Conservation (phyloP, 2,888 invertebrate genomes). For the Sphaerophoria taeniata region DNA sequence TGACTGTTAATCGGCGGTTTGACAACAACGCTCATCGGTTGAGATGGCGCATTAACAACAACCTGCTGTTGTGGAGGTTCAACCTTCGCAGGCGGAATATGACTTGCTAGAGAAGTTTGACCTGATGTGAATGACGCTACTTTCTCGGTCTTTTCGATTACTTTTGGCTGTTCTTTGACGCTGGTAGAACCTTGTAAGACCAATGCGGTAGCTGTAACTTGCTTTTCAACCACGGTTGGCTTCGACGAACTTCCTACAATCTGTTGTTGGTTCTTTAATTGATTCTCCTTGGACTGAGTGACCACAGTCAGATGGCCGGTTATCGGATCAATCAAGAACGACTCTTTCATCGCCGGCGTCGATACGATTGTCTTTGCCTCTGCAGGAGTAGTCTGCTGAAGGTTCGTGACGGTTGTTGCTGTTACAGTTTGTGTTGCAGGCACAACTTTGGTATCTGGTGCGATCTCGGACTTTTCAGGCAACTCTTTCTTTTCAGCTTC, state of each 20-base stretch:
- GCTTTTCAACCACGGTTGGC: slow-evolving; percentile 18
- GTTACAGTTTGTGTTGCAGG: slow-evolving; percentile 16
- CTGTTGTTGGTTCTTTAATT: slow-evolving; percentile 85
- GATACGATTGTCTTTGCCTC: slow-evolving; percentile 42
- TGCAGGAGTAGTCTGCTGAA: slow-evolving; percentile 32
- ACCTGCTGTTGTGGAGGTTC: slow-evolving; percentile 66
- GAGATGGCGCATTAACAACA: slow-evolving; percentile 70
- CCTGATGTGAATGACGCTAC: slow-evolving; percentile 49
- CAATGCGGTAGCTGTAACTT: slow-evolving; percentile 72
- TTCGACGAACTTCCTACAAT: slow-evolving; percentile 68
- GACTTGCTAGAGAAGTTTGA: slow-evolving; percentile 58
- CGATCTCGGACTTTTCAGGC: slow-evolving; percentile 76
- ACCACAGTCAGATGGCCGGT: slow-evolving; percentile 88
- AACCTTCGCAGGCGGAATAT: slow-evolving; percentile 45
- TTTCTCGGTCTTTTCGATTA: slow-evolving; percentile 75
- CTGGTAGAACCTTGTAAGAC: slow-evolving; percentile 67
- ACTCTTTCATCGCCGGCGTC: slow-evolving; percentile 83
- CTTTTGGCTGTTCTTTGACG: slow-evolving; percentile 76
- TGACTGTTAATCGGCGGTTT: slow-evolving; percentile 75
- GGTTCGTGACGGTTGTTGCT: slow-evolving; percentile 25
- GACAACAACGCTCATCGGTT: slow-evolving; percentile 80
- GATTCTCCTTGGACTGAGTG: slow-evolving; percentile 88
- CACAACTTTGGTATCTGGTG: slow-evolving; percentile 19
- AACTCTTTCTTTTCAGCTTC: slow-evolving; percentile 76
- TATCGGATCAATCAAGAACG: slow-evolving; percentile 89